phyloP scores from a whole-genome alignment of 1,140 invertebrate species.

The Drosophila kurseongensis region DNA sequence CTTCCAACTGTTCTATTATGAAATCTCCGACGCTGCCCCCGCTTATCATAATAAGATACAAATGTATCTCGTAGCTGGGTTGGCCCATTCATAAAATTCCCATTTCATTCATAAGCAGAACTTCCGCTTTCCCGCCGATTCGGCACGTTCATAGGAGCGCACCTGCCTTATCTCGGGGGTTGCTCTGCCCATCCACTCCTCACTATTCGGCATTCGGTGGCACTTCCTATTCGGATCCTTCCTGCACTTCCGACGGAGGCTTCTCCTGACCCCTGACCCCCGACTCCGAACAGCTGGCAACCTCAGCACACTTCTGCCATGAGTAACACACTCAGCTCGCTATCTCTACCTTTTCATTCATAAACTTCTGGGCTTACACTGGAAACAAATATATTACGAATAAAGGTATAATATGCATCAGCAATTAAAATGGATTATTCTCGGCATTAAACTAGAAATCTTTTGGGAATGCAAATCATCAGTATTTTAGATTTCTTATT shows the following conservation, averaged over 20 bases:
- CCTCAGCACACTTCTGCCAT: slow-evolving; percentile 46
- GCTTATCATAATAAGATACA: slow-evolving; percentile 59
- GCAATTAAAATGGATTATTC: too few species aligned
- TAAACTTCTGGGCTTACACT: slow-evolving; percentile 15
- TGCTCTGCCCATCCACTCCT: slow-evolving; percentile 5
- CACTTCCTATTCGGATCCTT: slow-evolving; percentile 38
- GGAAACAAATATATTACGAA: not conserved
- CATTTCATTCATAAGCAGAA: slow-evolving; percentile 46
- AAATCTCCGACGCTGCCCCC: slow-evolving; percentile 27
- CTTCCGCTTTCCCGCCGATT: slow-evolving; percentile 22
- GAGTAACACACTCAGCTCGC: slow-evolving; percentile 11
- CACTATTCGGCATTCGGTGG: not conserved
- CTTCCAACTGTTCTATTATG: slow-evolving; percentile 52
- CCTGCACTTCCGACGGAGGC: slow-evolving; percentile 42
- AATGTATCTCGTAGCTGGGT: slow-evolving; percentile 34
- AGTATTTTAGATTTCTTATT: too few species aligned
- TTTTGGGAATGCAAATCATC: too few species aligned
- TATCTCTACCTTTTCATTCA: slow-evolving; percentile 27
- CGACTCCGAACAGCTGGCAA: slow-evolving; percentile 20
- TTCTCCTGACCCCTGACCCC: not conserved
- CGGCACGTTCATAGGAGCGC: slow-evolving; percentile 23
- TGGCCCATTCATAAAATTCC: slow-evolving; percentile 38
- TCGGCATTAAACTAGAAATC: too few species aligned
- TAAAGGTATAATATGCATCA: too few species aligned
- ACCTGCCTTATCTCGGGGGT: slow-evolving; percentile 50